Percentiles rank a stretch among this genome's conserved stretches.
These are phyloP conservation scores for Elephantulus edwardii DNA, from an alignment of 2,113 vertebrate genomes.

Conservation along the genomic window DNA sequence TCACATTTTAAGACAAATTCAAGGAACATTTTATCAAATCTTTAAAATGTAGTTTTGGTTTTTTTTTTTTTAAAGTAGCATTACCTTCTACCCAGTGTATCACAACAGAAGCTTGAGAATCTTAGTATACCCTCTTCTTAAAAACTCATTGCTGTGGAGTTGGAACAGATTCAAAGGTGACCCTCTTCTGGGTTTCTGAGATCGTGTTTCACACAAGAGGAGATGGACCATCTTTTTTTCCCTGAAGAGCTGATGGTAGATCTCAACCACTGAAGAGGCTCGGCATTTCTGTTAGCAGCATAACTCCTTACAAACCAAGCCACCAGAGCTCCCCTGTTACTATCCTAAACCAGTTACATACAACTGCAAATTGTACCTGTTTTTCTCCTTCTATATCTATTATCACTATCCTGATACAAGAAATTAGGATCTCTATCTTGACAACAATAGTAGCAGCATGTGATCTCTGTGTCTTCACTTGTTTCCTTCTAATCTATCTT, in stretches of 20 bases:
- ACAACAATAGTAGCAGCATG: neutral
- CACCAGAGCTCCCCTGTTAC: neutral
- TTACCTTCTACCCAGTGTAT: neutral
- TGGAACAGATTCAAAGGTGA: no score
- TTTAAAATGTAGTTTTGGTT: no score
- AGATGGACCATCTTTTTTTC: no score
- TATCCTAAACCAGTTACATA: neutral
- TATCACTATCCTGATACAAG: neutral
- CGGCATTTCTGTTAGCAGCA: no score
- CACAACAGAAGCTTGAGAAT: neutral
- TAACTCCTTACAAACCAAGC: no score
- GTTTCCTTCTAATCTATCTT: neutral
- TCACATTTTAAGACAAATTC: constrained; percentile 20
- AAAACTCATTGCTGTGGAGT: no score
- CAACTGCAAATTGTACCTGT: neutral
- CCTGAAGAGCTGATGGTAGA: no score
- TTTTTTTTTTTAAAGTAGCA: neutral
- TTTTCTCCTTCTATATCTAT: neutral
- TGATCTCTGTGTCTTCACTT: neutral
- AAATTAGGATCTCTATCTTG: neutral
- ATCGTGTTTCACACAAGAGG: no score
- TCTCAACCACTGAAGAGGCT: no score
- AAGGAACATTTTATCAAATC: constrained; percentile 24
- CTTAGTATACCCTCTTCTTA: neutral
- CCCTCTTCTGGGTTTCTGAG: no score